Base-by-base conservation (phyloP, 2,797 vertebrate genomes). In the Zalophus californianus region DNA sequence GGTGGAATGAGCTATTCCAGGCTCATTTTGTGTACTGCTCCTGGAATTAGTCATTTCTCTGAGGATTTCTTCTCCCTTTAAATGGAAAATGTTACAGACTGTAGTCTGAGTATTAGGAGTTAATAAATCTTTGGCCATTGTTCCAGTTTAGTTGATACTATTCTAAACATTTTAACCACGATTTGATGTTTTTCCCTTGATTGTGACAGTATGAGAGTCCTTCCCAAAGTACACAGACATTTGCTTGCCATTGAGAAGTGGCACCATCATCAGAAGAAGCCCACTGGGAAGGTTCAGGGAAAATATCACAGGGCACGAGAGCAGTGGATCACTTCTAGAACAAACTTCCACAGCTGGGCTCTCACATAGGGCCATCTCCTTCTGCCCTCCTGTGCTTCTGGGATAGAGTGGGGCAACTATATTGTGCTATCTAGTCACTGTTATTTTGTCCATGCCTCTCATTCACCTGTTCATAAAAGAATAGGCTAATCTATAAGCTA, bases 71-170 rank as follows among this genome's bases (percentile, higher is more conserved):
- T 73, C 41, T 18, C n/a, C 23, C 73, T 82, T 20, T 44, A 80
- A 60, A 38, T 27, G 29, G 52, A 48, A 90, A 92, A 50, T 62
- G 35, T 86, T 35, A 52, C 23, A 54, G n/a, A 50, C 13, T 4
- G 11, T 18, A 62, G 2, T n/a, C 4, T 54, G 15, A 20, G 3
- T 18, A 16, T 18, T 50, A 20, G 25, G 25, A 7, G 50, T 78
- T 91, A 66, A 56, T 64, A 68, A 75, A 84, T 56, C 35, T 72
- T 78, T 86, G 58, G 50, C 60, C 52, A 52, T 10, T 27, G 15
- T 73, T 60, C 29, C 48, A 54, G 52, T 20, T 90, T 96, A 56
- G 27, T 14, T 62, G 80, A 95, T 90, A 12, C 20, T 70, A 77
- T 64, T 27, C 75, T 77, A 66, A 82, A 50, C 23, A 70, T 91